Percentiles rank a stretch among this genome's conserved stretches.
Evolutionary conservation across 2,113 vertebrate genomes (phyloP).

Genomic region (Sylvietta virens): DNA sequence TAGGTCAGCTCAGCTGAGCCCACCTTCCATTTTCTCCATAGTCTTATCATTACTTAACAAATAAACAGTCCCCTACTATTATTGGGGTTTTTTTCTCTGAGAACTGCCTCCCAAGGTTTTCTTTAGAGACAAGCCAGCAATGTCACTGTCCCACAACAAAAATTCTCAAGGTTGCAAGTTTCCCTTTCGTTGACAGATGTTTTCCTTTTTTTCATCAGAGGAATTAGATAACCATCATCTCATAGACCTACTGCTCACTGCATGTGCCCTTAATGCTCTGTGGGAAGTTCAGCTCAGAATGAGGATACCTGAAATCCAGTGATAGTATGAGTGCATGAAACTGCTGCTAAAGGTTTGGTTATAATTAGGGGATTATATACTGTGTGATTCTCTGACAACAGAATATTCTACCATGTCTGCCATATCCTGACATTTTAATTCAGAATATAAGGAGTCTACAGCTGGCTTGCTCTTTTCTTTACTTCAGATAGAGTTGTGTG

Average conservation of each 20-base stretch:
- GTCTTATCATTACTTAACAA: neutral
- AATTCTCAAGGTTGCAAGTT: neutral
- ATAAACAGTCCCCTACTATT: neutral
- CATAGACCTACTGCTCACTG: neutral
- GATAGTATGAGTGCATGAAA: constrained; percentile 2
- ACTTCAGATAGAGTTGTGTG: neutral
- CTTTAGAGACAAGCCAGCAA: neutral
- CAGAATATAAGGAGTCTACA: neutral
- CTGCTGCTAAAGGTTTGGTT: constrained; percentile 29
- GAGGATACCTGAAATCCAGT: constrained; percentile 3
- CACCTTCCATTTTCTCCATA: neutral
- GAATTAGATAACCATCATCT: neutral
- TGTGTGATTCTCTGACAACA: neutral
- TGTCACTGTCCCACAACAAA: neutral
- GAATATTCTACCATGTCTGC: neutral
- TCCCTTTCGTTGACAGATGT: neutral
- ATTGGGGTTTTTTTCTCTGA: rapidly evolving
- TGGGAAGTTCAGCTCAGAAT: neutral
- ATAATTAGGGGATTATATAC: constrained; percentile 2
- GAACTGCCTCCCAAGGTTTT: neutral
- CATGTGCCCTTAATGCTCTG: neutral
- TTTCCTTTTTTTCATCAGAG: neutral
- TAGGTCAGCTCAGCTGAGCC: neutral
- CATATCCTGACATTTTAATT: constrained; percentile 21
- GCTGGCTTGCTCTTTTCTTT: constrained; percentile 26